These are phyloP conservation scores for Paramuricea clavata DNA, from an alignment of 92 coral and sea anemone genomes.

Conservation along the genomic window DNA sequence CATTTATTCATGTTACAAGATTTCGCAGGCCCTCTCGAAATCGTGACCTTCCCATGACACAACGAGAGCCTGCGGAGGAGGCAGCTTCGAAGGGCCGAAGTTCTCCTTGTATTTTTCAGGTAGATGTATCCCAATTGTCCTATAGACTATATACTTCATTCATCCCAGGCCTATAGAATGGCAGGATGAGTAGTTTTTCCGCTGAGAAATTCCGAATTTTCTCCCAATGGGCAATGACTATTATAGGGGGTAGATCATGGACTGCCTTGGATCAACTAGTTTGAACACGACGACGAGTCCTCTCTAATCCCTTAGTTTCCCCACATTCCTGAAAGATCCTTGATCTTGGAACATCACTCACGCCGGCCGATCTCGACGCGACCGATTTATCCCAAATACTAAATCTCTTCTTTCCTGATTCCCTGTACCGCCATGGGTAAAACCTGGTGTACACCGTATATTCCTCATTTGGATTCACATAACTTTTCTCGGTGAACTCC, in stretches of 20 bases:
- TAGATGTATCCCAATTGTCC: no score
- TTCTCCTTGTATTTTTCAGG: no score
- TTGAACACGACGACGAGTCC: constrained; percentile 6
- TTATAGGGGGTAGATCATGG: neutral
- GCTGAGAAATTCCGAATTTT: no score
- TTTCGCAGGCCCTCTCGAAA: no score
- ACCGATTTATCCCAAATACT: neutral
- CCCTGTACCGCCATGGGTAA: constrained; percentile 29
- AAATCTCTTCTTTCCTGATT: neutral
- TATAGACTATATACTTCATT: no score
- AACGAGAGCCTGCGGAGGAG: no score
- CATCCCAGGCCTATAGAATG: no score
- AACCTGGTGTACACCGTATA: constrained; percentile 33
- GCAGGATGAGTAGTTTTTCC: no score
- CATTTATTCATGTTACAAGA: no score
- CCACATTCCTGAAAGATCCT: neutral
- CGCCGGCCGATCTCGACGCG: neutral
- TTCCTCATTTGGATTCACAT: constrained; percentile 23
- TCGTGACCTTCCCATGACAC: no score
- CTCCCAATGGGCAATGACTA: no score
- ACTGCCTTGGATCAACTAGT: constrained; percentile 3
- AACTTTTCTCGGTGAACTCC: constrained; percentile 41
- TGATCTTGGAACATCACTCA: constrained; percentile 6
- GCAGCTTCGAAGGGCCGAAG: no score
- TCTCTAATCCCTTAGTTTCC: neutral